Evolutionary conservation across 2,888 invertebrate genomes (phyloP).

Genomic region (Drosophila anomelani): DNA sequence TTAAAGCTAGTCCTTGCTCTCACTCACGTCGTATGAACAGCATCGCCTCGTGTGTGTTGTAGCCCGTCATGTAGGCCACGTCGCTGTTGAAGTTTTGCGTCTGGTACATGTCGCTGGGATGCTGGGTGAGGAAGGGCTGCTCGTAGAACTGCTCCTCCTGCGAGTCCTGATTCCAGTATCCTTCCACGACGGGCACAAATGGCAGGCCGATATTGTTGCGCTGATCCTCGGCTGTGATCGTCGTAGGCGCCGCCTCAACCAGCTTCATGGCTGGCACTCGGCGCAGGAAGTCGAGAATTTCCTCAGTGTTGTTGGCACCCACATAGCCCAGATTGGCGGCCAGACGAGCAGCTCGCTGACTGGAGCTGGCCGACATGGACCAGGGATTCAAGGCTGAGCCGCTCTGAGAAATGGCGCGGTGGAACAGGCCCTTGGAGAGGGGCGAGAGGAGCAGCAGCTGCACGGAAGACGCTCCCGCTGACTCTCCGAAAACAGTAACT

Average conservation of each 20-base stretch:
- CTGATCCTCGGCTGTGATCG: conserved; percentile 86
- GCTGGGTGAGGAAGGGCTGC: conserved; percentile 86
- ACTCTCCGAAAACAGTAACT: conserved; percentile 88
- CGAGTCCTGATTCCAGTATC: conserved; percentile 82
- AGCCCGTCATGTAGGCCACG: conserved; percentile 88
- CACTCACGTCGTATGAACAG: conserved; percentile 86
- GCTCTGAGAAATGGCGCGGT: conserved; percentile 87
- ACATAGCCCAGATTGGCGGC: conserved; percentile 87
- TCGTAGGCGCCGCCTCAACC: conserved; percentile 86
- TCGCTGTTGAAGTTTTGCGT: conserved; percentile 85
- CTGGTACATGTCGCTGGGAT: conserved; percentile 85
- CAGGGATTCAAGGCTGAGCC: conserved; percentile 88
- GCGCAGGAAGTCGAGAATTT: conserved; percentile 86
- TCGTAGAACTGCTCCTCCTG: conserved; percentile 83
- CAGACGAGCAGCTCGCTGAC: conserved; percentile 86
- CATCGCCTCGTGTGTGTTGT: conserved; percentile 89
- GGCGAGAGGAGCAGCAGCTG: conserved; percentile 87
- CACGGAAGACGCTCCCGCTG: conserved; percentile 87
- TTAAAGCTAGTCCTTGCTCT: not conserved
- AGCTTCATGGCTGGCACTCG: conserved; percentile 87
- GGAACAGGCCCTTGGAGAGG: conserved; percentile 87
- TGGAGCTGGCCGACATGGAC: conserved; percentile 86
- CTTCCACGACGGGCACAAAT: conserved; percentile 86
- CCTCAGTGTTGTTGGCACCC: conserved; percentile 86
- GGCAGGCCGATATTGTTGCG: conserved; percentile 87